Base-by-base conservation (phyloP, 1,140 invertebrate species). In the Bombus sibiricus region DNA sequence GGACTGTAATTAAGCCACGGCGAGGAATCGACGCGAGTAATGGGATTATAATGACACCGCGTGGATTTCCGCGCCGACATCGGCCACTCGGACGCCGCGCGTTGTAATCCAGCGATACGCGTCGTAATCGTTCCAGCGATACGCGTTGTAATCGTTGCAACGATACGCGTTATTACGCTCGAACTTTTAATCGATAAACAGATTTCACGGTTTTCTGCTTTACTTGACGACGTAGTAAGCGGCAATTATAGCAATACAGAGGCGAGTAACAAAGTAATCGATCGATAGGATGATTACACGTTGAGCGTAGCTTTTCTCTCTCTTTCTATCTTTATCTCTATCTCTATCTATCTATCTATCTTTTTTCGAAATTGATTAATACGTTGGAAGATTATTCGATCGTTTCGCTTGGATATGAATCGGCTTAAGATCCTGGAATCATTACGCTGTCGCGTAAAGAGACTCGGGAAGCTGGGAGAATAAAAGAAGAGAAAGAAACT, bases 21-120 rank as follows among this genome's bases (percentile, higher is more conserved):
- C 43, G 75, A 62, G 28, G 59, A 85, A 78, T 69, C 75, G 22
- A 71, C 43, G 53, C 73, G 12, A n/a, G 53, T 88, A 90, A 90
- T 90, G 86, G 68, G 79, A 83, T 90, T 90, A 90, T 86, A 90
- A 90, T 83, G 75, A 77, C 43, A 15, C 47, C 32, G 39, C 47
- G 53, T 62, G 22, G 47, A 88, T 85, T 81, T 83, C 85, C 34
- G 28, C 79, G 74, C 32, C 34, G 47, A 37, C 66, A 72, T 87
- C 57, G 78, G 66, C 77, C 41, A 53, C 34, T 74, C 68, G 71
- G 72, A 78, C 64, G 41, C 39, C 13, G 12, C 41, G 53, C 32
- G 32, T 28, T 53, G 47, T 53, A 53, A 53, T 53, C 47, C 47
- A 53, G 18, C 47, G 47, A 22, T 53, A 53, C 47, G 47, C 47